A percentile compares a stretch with the other conserved stretches of the same genome.
These are phyloP conservation scores for Odontamblyopus lacepedii DNA, from an alignment of 2,797 vertebrate genomes.

Conservation along the genomic window DNA sequence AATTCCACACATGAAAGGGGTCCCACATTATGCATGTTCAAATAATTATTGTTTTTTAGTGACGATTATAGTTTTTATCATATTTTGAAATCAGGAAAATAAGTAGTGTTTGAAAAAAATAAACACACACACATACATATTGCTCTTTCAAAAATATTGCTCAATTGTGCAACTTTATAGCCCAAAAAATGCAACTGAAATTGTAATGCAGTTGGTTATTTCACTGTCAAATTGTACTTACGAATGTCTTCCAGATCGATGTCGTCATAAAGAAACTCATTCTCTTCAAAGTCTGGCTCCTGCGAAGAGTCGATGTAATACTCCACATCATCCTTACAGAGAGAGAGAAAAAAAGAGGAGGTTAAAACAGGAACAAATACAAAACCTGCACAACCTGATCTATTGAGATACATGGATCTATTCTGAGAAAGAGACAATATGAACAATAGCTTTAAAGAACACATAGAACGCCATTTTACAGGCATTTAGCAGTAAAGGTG, in stretches of 20 bases:
- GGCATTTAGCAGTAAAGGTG: too few species aligned
- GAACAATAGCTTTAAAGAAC: too few species aligned
- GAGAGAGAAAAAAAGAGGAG: background rate
- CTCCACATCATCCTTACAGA: conserved; percentile 84
- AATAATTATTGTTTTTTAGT: too few species aligned
- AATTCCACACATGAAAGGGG: too few species aligned
- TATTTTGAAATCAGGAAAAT: too few species aligned
- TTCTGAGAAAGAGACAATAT: background rate
- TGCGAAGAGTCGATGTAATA: conserved; percentile 93
- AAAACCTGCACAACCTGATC: background rate
- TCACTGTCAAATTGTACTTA: conserved; percentile 62
- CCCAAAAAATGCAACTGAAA: too few species aligned
- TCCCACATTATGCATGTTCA: too few species aligned
- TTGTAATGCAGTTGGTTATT: too few species aligned
- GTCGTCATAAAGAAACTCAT: conserved; percentile 92
- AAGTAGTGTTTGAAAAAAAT: too few species aligned
- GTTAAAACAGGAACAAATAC: background rate
- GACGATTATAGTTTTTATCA: too few species aligned
- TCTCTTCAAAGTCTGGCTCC: conserved; percentile 93
- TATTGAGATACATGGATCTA: background rate
- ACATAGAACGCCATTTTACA: too few species aligned
- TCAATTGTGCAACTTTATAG: background rate
- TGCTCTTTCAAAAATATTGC: background rate
- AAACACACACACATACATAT: background rate
- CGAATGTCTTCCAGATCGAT: conserved; percentile 91